Base-by-base conservation (phyloP, 2,113 vertebrate species). In the Cololabis saira region DNA sequence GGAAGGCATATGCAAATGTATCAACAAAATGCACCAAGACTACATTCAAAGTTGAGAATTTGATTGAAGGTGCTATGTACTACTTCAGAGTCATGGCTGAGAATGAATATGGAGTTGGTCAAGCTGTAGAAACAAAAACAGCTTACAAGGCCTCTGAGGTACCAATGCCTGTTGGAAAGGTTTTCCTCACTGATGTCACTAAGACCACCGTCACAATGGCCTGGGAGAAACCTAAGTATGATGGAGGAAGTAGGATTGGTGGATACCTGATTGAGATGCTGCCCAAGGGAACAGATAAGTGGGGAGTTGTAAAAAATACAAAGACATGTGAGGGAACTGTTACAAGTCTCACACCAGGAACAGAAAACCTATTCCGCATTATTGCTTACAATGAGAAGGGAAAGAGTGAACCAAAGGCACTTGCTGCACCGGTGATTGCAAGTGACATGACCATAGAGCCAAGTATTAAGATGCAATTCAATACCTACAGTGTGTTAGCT, bases 71-170 rank as follows among this genome's bases (percentile, higher is more conserved):
- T 79, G 94, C 93, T 55, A 94, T 95, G 89, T 99, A 98, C 87
- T 99, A 99, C 89, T 99, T 99, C 73, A 95, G 96, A 94, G 96
- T 99, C 71, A 96, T 97, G 96, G 98, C 98, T 84, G 97, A 99
- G 87, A 99, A 99, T 90, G 97, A 99, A 73, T 98, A 94, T 89
- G 98, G 97, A 85, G 75, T 98, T 78, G 98, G 97, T 54, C 84
- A 95, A 55, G 93, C 95, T 58, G 82, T 93, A 74, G 97, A 99
- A 93, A 99, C 96, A 16, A 80, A 75, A 95, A 93, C 1, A 0
- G 98, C 98, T 48, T 93, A 95, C 44, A 99, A 98, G 88, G 96
- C 95, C 49, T 95, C 97, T n/a, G 98, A 99, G 78, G 94, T 95
- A 76, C 97, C 98, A 78, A 88, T 96, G 59, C 92, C 97, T 64